phyloP scores from a whole-genome alignment of 2,113 vertebrate genomes.

The Enhydra lutris region DNA sequence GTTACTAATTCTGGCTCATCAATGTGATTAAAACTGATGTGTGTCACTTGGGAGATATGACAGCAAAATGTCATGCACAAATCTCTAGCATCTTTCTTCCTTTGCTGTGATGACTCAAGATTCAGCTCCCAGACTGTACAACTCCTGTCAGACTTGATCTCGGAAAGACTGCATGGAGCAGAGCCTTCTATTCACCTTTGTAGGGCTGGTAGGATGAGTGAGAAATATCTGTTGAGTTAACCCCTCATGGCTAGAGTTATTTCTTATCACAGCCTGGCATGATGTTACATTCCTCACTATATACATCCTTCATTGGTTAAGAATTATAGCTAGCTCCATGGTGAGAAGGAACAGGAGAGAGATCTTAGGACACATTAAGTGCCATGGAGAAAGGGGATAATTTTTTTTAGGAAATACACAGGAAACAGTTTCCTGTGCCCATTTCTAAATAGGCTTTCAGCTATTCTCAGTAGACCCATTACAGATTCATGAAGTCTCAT shows the following conservation, averaged over 20 bases:
- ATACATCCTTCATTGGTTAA: neutral
- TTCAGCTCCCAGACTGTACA: accelerated
- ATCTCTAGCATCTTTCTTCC: neutral
- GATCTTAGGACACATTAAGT: neutral
- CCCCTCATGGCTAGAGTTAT: neutral
- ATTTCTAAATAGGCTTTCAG: neutral
- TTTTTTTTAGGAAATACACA: neutral
- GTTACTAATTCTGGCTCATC: neutral
- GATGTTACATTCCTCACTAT: neutral
- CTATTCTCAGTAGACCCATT: neutral
- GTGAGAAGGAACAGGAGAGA: neutral
- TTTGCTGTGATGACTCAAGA: neutral
- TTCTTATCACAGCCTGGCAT: neutral
- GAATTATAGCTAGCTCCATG: neutral
- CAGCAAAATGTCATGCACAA: neutral
- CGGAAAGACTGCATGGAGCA: neutral
- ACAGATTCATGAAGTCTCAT: neutral
- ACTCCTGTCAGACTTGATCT: too few relatives aligned
- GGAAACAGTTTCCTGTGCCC: neutral
- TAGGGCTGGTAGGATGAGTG: too few relatives aligned
- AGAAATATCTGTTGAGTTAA: neutral
- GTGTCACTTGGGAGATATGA: neutral
- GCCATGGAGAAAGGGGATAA: accelerated
- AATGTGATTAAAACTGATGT: neutral
- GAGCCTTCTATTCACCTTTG: neutral